phyloP scores from a whole-genome alignment of 2,888 invertebrate genomes.

The Acronicta psi region DNA sequence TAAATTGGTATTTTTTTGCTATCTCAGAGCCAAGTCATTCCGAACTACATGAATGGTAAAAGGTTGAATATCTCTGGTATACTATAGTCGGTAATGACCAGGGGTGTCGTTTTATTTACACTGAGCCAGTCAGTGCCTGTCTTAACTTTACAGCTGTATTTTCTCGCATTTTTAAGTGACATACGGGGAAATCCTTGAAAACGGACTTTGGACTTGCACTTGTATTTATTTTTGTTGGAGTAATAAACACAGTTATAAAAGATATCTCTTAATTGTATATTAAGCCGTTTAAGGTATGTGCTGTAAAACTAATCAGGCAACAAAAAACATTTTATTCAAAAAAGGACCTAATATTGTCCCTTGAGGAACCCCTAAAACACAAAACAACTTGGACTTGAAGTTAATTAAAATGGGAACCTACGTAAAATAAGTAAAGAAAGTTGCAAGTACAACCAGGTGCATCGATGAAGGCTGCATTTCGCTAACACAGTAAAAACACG shows the following conservation, averaged over 20 bases:
- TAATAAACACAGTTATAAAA: no score
- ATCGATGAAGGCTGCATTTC: constrained; percentile 55
- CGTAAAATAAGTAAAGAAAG: constrained; percentile 30
- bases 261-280: no score
- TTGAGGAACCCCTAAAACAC: not conserved
- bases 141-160: constrained; percentile 31
- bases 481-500: constrained; percentile 71
- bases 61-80: constrained; percentile 21
- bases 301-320: no score
- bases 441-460: constrained; percentile 40
- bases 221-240: no score
- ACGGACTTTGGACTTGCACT: constrained; percentile 12
- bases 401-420: constrained; percentile 2
- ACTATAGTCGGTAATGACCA: constrained; percentile 10
- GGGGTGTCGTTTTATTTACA: constrained; percentile 32
- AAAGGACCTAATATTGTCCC: not conserved
- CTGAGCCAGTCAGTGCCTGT: constrained; percentile 2
- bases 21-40: not conserved
- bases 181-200: constrained; percentile 17
- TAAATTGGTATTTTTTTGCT: no score
- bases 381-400: not conserved
- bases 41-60: constrained; percentile 7
- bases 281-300: no score
- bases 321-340: no score
- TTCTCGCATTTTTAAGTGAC: no score